These are phyloP conservation scores for Gallinago nigripennis DNA, from an alignment of 2,797 vertebrate species.

Conservation along the genomic window DNA sequence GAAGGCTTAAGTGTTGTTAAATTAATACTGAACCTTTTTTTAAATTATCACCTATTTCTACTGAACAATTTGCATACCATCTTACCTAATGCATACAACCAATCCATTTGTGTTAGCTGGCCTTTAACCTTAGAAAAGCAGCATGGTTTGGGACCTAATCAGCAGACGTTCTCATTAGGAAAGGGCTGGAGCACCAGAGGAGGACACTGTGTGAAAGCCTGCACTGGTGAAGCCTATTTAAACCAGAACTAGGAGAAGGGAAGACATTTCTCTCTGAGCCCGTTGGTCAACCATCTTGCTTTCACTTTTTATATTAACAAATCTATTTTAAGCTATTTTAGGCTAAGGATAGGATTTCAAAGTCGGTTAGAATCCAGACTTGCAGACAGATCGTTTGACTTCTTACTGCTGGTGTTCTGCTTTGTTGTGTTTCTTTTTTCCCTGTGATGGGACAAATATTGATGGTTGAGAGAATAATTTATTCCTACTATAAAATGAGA, in stretches of 20 bases:
- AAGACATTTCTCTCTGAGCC: neutral
- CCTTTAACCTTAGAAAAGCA: neutral
- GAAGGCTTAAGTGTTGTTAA: neutral
- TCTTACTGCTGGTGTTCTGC: neutral
- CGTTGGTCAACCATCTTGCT: neutral
- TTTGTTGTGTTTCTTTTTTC: neutral
- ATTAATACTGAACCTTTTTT: neutral
- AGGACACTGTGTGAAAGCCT: neutral
- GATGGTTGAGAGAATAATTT: neutral
- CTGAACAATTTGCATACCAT: neutral
- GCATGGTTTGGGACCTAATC: neutral
- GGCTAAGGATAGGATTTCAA: neutral
- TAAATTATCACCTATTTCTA: neutral
- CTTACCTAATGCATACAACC: neutral
- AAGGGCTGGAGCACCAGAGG: neutral
- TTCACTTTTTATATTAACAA: neutral
- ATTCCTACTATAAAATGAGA: neutral
- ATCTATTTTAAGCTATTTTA: neutral
- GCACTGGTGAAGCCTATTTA: neutral
- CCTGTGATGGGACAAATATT: neutral
- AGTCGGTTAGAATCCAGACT: neutral
- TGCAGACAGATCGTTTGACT: neutral
- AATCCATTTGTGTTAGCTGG: neutral
- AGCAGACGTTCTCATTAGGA: neutral
- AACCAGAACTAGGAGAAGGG: neutral